Evolutionary conservation across 2,113 vertebrate species (phyloP), one percentile per base, ranked within the genome.

Genomic region (Alectura lathami): DNA sequence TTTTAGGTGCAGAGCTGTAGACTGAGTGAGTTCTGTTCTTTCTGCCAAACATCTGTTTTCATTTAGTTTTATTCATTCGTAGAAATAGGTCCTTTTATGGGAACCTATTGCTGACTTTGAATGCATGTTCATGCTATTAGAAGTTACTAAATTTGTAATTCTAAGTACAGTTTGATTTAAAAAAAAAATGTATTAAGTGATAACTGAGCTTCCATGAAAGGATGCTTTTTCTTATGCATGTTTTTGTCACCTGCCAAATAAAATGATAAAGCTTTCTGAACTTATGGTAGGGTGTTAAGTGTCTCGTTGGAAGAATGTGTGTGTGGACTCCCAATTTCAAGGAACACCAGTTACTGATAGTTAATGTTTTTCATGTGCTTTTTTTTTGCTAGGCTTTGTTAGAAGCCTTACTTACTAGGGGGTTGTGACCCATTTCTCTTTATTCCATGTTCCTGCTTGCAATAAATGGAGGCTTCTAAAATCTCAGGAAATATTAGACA

Each of bases 201-300:
- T 16, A 47, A 57, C 24, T 70, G 42, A 57, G 51, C 45, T 77
- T 67, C 34, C 38, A 34, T 34, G 32, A 72, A 53, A 27, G 14
- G 13, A 13, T 38, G 4, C 8, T n/a, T 83, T 79, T 76, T 63
- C 21, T 84, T 59, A 7, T 3, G 13, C 50, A 14, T 34, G 17
- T 70, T 88, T 76, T 85, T 30, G 32, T 70, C 0, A 2, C 11
- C 13, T 60, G 23, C 20, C 56, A 48, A 34, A 23, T 43, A 76
- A 70, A 30, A 40, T 47, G 8, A 47, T 29, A 38, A 74, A 26
- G 24, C 24, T 81, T 69, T 76, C 45, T 59, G 74, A 53, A 53
- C 5, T 69, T 0, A 0, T n/a, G 6, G 22, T 17, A 80, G 26
- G 42, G 12, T 48, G 6, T n/a, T 13, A 45, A 15, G 2, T 27